Evolutionary conservation across 2,113 vertebrate genomes (phyloP).

Genomic region (Ceyx melanurus): DNA sequence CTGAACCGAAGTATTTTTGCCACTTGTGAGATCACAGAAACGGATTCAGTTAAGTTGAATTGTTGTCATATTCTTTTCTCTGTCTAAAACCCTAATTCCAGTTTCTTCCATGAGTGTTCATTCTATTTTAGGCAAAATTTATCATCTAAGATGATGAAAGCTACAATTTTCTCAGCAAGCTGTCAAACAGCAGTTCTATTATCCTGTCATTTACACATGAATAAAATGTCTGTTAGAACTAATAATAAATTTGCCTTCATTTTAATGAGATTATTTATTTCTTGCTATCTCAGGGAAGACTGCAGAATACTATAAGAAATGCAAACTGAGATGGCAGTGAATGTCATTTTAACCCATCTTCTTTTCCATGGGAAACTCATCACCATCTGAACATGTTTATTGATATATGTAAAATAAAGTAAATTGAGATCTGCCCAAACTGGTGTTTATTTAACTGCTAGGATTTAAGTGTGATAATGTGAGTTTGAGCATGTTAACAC

Average conservation of each 20-base stretch:
- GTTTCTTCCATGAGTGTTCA: slow-evolving; percentile 25
- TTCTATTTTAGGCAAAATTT: slow-evolving; percentile 66
- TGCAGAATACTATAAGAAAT: background rate
- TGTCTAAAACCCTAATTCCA: slow-evolving; percentile 1
- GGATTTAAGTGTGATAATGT: background rate
- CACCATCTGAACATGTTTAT: background rate
- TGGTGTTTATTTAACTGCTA: background rate
- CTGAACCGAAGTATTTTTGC: slow-evolving; percentile 22
- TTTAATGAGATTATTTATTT: slow-evolving; percentile 9
- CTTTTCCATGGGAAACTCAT: background rate
- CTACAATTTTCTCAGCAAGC: slow-evolving; percentile 61
- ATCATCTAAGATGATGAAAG: slow-evolving; percentile 59
- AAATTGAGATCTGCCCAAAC: background rate
- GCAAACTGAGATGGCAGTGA: background rate
- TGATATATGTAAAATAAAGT: background rate
- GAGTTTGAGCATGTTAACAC: background rate
- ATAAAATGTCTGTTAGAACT: slow-evolving; percentile 59
- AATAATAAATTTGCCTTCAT: slow-evolving; percentile 61
- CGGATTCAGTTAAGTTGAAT: background rate
- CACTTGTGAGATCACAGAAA: slow-evolving; percentile 13
- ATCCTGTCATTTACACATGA: slow-evolving; percentile 62
- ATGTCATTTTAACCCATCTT: background rate
- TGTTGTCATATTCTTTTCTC: slow-evolving; percentile 29
- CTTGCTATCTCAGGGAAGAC: slow-evolving; percentile 5
- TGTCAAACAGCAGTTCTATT: slow-evolving; percentile 66